Conservation (phyloP, 2,888 invertebrate species). For the Epinotia nisella region DNA sequence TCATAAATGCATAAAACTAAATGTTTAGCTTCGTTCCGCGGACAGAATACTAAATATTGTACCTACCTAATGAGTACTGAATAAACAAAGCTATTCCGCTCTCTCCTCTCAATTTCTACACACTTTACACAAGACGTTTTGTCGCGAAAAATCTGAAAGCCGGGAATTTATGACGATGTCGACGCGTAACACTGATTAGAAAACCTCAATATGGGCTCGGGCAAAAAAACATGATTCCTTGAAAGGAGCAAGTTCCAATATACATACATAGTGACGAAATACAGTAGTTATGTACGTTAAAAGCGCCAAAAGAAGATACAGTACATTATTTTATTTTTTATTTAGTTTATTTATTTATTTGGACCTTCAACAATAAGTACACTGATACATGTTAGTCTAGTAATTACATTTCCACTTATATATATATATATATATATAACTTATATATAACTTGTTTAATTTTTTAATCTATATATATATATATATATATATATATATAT, state of each 20-base stretch:
- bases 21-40: neutral
- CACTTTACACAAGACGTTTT: constrained; percentile 4
- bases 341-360: no score
- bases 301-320: no score
- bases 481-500: no score
- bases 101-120: neutral
- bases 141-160: constrained; percentile 28
- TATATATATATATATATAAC: no score
- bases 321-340: no score
- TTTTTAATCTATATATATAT: no score
- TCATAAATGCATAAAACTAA: neutral
- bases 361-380: no score
- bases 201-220: constrained; percentile 33
- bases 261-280: neutral
- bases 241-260: constrained; percentile 4
- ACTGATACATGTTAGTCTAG: no score
- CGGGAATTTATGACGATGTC: constrained; percentile 37
- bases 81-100: neutral
- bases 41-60: neutral
- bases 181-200: constrained; percentile 40
- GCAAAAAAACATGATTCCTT: constrained; percentile 24
- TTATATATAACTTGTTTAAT: no score
- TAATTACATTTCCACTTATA: no score
- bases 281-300: neutral
- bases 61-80: neutral